Evolutionary conservation across 2,113 vertebrate genomes (phyloP).

Genomic region (Hymenochirus boettgeri): DNA sequence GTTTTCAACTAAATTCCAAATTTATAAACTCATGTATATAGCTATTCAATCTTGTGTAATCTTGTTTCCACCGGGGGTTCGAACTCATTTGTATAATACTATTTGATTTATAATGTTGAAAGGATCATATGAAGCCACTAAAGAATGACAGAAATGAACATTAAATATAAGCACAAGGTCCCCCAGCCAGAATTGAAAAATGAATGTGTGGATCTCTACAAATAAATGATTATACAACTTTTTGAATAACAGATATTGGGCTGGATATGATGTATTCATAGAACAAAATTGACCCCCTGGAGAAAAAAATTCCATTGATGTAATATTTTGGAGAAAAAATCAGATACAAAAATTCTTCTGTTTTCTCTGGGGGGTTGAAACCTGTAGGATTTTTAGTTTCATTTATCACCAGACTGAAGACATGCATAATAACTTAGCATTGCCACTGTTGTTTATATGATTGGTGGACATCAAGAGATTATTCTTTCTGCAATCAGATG

Average conservation of each 20-base stretch:
- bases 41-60: no score
- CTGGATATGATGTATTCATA: conserved; percentile 51
- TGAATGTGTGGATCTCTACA: conserved; percentile 72
- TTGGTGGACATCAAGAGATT: conserved; percentile 19
- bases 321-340: conserved; percentile 24
- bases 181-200: conserved; percentile 74
- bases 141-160: conserved; percentile 55
- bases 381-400: conserved; percentile 35
- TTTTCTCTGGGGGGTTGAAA: conserved; percentile 25
- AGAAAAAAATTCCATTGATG: conserved; percentile 47
- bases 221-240: conserved; percentile 75
- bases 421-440: conserved; percentile 21
- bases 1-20: no score
- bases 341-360: not conserved
- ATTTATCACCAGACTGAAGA: conserved; percentile 16
- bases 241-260: conserved; percentile 70
- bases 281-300: conserved; percentile 49
- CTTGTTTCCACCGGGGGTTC: no score
- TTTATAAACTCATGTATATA: no score
- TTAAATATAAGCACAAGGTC: conserved; percentile 72
- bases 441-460: conserved; percentile 11
- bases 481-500: conserved; percentile 11
- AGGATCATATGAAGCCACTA: not conserved
- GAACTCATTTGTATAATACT: no score
- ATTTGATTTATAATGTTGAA: not conserved